A percentile compares a stretch with the other conserved stretches of the same genome.
Conservation (phyloP, 2,797 vertebrate species). For the Gila robusta region DNA sequence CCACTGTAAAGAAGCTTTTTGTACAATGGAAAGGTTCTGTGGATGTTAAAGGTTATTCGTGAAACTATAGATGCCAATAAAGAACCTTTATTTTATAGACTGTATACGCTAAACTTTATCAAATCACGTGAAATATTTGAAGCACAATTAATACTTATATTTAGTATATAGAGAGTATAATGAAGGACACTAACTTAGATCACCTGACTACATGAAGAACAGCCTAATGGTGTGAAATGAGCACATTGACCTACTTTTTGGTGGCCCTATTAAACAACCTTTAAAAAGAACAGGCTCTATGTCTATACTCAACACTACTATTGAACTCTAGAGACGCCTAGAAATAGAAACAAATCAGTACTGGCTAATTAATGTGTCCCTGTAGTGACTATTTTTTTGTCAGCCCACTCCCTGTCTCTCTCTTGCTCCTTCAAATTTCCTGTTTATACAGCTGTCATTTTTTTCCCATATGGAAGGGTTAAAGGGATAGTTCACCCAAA, state of each 20-base stretch:
- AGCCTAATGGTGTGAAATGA: slow-evolving; percentile 52
- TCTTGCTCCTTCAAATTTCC: not conserved
- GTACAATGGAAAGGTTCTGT: not conserved
- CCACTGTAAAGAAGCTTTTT: not conserved
- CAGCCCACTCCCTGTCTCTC: not conserved
- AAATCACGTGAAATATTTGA: not conserved
- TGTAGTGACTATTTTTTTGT: slow-evolving; percentile 61
- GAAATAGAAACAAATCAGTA: slow-evolving; percentile 76
- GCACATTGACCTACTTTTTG: slow-evolving; percentile 75
- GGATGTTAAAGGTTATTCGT: not conserved
- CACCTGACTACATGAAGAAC: slow-evolving; percentile 28
- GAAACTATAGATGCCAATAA: not conserved
- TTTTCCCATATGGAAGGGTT: not conserved
- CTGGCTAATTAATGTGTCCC: slow-evolving; percentile 79
- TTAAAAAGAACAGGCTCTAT: slow-evolving; percentile 74
- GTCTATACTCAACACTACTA: slow-evolving; percentile 72
- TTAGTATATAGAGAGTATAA: not conserved
- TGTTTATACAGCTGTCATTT: not conserved
- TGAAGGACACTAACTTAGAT: not conserved
- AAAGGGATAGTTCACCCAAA: too few relatives aligned
- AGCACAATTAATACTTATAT: not conserved
- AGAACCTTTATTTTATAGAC: not conserved
- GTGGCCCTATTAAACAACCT: slow-evolving; percentile 76
- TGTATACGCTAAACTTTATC: not conserved
- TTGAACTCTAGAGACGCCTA: slow-evolving; percentile 70